Conservation (phyloP, 2,888 invertebrate genomes). For the Oscheius onirici region DNA sequence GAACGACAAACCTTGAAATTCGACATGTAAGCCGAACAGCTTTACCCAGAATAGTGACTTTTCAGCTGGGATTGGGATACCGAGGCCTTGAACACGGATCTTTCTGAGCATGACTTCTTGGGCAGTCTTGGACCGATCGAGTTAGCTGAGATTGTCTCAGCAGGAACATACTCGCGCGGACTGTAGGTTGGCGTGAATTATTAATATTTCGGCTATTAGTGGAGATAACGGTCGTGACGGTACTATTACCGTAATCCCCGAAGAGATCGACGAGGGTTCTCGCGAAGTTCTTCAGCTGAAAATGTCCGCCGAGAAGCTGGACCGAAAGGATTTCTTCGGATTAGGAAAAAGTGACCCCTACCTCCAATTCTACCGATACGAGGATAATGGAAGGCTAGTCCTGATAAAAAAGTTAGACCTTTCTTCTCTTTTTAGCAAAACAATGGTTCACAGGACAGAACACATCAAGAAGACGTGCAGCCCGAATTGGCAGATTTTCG, state of each 20-base stretch:
- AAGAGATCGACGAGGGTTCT: conserved; percentile 59
- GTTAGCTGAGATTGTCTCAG: conserved; percentile 76
- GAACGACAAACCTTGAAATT: conserved; percentile 64
- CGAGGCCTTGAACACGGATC: conserved; percentile 29
- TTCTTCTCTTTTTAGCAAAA: conserved; percentile 37
- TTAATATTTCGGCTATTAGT: conserved; percentile 39
- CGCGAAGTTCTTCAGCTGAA: conserved; percentile 44
- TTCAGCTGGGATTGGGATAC: conserved; percentile 67
- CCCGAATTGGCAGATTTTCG: conserved; percentile 76
- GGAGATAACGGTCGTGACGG: conserved; percentile 50
- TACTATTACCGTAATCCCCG: conserved; percentile 49
- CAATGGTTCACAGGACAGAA: conserved; percentile 73
- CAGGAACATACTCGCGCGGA: conserved; percentile 39
- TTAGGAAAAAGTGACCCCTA: conserved; percentile 69
- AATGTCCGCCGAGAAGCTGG: conserved; percentile 41
- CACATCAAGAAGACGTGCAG: conserved; percentile 75
- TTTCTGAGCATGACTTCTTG: conserved; percentile 73
- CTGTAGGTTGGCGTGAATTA: conserved; percentile 16
- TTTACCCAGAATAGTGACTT: background rate
- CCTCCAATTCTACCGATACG: conserved; percentile 59
- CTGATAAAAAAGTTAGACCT: background rate
- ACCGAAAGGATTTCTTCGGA: conserved; percentile 60
- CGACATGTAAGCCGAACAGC: conserved; percentile 59
- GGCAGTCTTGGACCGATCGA: conserved; percentile 76
- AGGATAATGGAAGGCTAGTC: conserved; percentile 56